Evolutionary conservation across 1,140 invertebrate species (phyloP).

Genomic region (Bombus confusus): DNA sequence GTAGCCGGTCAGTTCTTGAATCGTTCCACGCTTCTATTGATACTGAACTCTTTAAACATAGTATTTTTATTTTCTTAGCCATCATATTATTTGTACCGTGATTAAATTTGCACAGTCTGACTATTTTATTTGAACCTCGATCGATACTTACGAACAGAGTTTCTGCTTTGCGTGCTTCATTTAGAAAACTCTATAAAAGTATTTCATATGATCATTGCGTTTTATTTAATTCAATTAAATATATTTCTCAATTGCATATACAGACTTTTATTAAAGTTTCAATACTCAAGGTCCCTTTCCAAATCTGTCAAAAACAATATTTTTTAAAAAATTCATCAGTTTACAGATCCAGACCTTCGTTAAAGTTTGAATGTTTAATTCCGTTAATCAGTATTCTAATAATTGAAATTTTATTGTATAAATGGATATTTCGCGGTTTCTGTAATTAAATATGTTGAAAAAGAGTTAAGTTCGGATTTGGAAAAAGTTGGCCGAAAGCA

Average conservation of each 20-base stretch:
- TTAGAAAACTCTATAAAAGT: background rate
- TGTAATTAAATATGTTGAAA: too few species aligned
- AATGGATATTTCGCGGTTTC: background rate
- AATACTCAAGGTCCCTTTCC: too few species aligned
- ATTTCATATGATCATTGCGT: too few species aligned
- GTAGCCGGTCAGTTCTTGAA: background rate
- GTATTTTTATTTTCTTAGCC: too few species aligned
- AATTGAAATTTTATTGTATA: background rate
- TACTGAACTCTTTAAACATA: too few species aligned
- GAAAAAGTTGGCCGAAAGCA: background rate
- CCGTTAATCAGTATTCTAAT: too few species aligned
- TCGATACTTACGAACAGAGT: background rate
- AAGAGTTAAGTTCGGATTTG: background rate
- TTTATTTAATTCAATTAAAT: too few species aligned
- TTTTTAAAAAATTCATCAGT: too few species aligned
- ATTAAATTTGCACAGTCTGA: background rate
- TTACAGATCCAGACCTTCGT: too few species aligned
- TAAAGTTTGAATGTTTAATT: background rate
- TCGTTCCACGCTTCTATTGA: background rate
- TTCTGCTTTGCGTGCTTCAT: background rate
- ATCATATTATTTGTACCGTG: background rate
- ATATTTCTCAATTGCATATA: too few species aligned
- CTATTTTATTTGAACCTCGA: background rate
- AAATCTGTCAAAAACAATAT: too few species aligned
- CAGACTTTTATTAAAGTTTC: too few species aligned